These are phyloP conservation scores for Numida meleagris DNA, from an alignment of 2,113 vertebrate species.

Conservation along the genomic window DNA sequence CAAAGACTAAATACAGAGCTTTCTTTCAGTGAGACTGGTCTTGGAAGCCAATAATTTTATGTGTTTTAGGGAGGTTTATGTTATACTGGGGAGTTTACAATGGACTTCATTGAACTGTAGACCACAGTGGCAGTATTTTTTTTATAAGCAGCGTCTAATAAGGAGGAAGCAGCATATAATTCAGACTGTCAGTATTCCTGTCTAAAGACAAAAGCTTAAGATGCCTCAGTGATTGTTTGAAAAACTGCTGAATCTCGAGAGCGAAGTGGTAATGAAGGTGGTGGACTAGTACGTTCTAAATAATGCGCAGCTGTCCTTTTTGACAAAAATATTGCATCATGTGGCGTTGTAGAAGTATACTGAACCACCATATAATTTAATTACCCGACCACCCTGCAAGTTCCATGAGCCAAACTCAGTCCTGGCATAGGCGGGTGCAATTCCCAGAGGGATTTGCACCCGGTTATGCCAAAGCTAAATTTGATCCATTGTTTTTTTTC, in stretches of 20 bases:
- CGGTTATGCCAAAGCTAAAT: conserved; percentile 55
- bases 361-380: conserved; percentile 50
- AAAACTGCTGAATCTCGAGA: not conserved
- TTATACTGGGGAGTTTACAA: conserved; percentile 65
- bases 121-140: conserved; percentile 58
- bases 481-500: conserved; percentile 31
- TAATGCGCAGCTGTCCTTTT: not conserved
- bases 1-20: conserved; percentile 60
- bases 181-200: conserved; percentile 55
- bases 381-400: conserved; percentile 68
- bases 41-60: conserved; percentile 74
- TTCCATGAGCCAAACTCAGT: conserved; percentile 36
- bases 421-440: conserved; percentile 56
- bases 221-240: not conserved
- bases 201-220: conserved; percentile 44
- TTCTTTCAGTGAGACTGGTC: conserved; percentile 59
- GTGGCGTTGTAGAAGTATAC: conserved; percentile 31
- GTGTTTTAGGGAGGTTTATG: conserved; percentile 66
- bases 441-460: conserved; percentile 48
- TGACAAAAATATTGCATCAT: conserved; percentile 39
- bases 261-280: not conserved
- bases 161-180: conserved; percentile 65
- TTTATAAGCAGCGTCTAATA: conserved; percentile 58
- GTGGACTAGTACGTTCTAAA: not conserved
- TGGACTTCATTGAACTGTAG: conserved; percentile 68